Conservation (phyloP, 2,888 invertebrate genomes). For the Anarsia innoxiella region DNA sequence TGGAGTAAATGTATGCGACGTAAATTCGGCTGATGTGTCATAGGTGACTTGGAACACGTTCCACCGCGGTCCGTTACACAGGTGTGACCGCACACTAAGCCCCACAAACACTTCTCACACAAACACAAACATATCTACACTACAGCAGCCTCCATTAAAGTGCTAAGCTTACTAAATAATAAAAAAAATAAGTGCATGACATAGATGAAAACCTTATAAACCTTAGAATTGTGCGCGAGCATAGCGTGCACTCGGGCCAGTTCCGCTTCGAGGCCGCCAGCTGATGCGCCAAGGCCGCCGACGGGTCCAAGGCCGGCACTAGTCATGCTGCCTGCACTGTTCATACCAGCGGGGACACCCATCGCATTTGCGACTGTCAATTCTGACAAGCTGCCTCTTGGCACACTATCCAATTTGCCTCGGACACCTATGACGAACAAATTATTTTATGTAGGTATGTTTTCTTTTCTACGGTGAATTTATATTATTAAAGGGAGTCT, state of each 20-base stretch:
- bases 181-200: constrained; percentile 60
- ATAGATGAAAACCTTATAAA: constrained; percentile 80
- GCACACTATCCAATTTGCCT: constrained; percentile 48
- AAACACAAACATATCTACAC: too few species aligned
- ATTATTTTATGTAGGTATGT: not conserved
- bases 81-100: too few species aligned
- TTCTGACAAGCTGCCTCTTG: constrained; percentile 33
- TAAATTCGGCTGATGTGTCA: too few species aligned
- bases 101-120: too few species aligned
- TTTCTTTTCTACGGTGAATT: not conserved
- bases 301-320: not conserved
- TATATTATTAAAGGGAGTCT: too few species aligned
- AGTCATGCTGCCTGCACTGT: not conserved
- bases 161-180: too few species aligned
- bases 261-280: constrained; percentile 81
- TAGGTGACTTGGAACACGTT: too few species aligned
- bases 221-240: constrained; percentile 94
- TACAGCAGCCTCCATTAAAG: too few species aligned
- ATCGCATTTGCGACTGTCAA: constrained; percentile 7
- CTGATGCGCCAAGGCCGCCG: constrained; percentile 7
- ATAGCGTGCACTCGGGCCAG: constrained; percentile 88
- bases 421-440: constrained; percentile 46
- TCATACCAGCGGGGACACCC: not conserved
- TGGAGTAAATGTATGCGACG: too few species aligned
- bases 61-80: too few species aligned